Base-by-base conservation (phyloP, 2,888 invertebrate species). In the Heliconius sara region DNA sequence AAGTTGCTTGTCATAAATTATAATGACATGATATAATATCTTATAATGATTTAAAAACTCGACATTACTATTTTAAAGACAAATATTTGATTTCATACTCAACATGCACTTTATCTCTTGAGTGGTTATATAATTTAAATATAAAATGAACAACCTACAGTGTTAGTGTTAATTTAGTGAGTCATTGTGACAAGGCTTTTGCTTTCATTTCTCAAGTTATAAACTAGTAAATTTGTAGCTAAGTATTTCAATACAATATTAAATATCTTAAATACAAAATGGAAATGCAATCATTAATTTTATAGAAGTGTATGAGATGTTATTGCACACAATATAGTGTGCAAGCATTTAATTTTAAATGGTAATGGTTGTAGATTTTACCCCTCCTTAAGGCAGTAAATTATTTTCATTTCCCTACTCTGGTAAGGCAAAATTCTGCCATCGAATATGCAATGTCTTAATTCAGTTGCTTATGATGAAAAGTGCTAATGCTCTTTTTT, bases 1-100 rank as follows among this genome's bases (percentile, higher is more conserved):
- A 95, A 93, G 65, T 65, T 90, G 84, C 22, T 79, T 70, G 30
- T 39, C 5, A 34, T 47, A 39, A 67, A 67, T 9, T 30, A 30
- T 30, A 30, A 30, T 4, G 4, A 30, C 3, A 30, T 27, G 27
- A 27, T 30, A 30, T 30, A 30, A 30, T 25, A 16, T 47, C 25
- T 43, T 70, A 70, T 25, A 25, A 16, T 13, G 16, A 70, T 43
- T 13, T 25, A 7, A 2, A 16, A 25, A 70, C 43, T 43, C 25
- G 43, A 68, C n/a, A 67, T 67, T 19, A 30, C 34, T 34, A n/a
- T n/a, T 39, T 39, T 34, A 30, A n/a, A 67, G 34, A 34, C 19
- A 67, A 67, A 67, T 34, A n/a, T 34, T 67, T n/a, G 22, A 43
- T 43, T 68, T 43, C n/a, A 43, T n/a, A 68, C 12, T 25, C 25